These are phyloP conservation scores for Monarcha castaneiventris DNA, from an alignment of 2,113 vertebrate species.

Conservation along the genomic window DNA sequence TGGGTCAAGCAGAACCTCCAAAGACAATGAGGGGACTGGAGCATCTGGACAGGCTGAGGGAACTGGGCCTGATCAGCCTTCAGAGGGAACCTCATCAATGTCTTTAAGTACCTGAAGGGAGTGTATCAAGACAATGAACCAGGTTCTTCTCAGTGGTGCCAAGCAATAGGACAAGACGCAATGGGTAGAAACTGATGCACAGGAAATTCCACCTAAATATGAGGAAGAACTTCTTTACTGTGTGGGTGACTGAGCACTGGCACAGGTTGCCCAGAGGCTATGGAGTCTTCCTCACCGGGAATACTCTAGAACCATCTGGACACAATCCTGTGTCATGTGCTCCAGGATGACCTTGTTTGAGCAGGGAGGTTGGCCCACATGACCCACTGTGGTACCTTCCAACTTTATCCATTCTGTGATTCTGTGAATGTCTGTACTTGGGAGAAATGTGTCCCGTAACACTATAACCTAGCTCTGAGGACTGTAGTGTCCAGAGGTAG, in stretches of 20 bases:
- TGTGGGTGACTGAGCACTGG: not conserved
- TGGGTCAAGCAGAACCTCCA: not conserved
- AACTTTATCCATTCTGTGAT: not conserved
- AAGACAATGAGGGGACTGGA: not conserved
- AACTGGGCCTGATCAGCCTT: not conserved
- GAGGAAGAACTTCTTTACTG: not conserved
- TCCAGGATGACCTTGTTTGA: not conserved
- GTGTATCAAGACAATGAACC: not conserved
- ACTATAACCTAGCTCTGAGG: not conserved
- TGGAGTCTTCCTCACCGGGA: not conserved
- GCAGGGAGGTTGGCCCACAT: not conserved
- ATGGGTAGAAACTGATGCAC: not conserved
- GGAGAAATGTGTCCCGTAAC: not conserved
- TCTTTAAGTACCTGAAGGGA: not conserved
- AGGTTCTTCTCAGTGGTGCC: not conserved
- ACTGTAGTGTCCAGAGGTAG: not conserved
- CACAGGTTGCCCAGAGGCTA: not conserved
- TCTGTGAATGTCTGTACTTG: not conserved
- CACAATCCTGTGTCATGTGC: not conserved
- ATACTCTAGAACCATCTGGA: not conserved
- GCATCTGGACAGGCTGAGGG: not conserved
- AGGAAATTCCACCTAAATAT: not conserved
- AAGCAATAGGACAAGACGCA: not conserved
- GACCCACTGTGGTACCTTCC: not conserved
- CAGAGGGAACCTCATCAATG: not conserved